phyloP scores from a whole-genome alignment of 30 jellyfish, hydroid and myxozoan species.

The Pelagia noctiluca region DNA sequence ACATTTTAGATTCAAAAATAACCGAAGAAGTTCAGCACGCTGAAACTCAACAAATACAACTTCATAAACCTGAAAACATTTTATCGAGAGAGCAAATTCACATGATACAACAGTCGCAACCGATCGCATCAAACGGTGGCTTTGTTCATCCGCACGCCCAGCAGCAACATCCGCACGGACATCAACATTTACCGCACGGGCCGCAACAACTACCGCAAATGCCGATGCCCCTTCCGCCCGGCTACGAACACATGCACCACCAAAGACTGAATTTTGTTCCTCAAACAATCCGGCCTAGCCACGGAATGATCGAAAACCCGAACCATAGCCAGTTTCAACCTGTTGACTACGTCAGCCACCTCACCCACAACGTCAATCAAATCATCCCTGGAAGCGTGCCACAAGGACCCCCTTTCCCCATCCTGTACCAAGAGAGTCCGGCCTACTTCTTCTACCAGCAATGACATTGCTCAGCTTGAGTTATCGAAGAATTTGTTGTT shows the following conservation, averaged over 20 bases:
- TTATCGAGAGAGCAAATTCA: conserved; percentile 37
- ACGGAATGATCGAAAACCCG: conserved; percentile 37
- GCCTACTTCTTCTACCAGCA: conserved; percentile 74
- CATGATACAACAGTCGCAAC: conserved; percentile 41
- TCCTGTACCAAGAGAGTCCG: conserved; percentile 69
- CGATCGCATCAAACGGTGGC: conserved; percentile 7
- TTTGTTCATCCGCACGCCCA: conserved; percentile 53
- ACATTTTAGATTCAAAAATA: conserved; percentile 25
- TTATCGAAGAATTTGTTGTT: neutral
- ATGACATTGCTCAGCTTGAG: neutral
- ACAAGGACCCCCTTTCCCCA: conserved; percentile 70
- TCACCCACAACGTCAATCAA: conserved; percentile 53
- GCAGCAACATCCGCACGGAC: neutral
- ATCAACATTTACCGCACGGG: conserved; percentile 22
- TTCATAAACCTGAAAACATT: conserved; percentile 52
- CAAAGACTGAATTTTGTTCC: conserved; percentile 55
- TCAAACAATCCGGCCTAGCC: conserved; percentile 57
- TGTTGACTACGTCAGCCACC: conserved; percentile 49
- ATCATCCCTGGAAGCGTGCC: conserved; percentile 58
- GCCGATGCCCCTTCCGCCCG: conserved; percentile 69
- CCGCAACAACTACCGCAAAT: conserved; percentile 68
- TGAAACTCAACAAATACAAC: conserved; percentile 62
- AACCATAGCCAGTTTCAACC: conserved; percentile 60
- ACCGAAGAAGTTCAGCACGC: conserved; percentile 39
- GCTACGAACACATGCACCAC: conserved; percentile 60